Conservation (phyloP, 2,888 invertebrate species). For the Rhodophaea formosa region DNA sequence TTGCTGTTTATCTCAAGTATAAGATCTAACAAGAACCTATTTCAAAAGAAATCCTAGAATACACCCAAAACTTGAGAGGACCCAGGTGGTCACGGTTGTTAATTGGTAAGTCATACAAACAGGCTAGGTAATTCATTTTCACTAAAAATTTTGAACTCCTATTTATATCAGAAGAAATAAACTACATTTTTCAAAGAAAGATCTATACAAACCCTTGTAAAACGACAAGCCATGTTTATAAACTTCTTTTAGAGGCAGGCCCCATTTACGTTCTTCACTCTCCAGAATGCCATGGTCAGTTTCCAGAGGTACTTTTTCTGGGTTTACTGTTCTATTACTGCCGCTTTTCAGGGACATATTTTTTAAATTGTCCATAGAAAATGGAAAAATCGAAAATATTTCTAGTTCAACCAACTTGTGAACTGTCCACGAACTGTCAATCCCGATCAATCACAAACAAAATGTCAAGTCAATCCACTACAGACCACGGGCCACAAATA, state of each 20-base stretch:
- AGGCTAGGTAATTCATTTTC: too few species aligned
- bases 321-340: constrained; percentile 55
- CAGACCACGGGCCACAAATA: too few species aligned
- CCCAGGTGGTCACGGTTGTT: too few species aligned
- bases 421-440: constrained; percentile 14
- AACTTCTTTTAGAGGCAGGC: constrained; percentile 87
- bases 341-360: constrained; percentile 58
- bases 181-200: not conserved
- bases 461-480: too few species aligned
- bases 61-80: too few species aligned
- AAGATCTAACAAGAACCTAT: too few species aligned
- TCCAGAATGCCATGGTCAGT: constrained; percentile 75
- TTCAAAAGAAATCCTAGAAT: too few species aligned
- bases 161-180: too few species aligned
- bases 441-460: too few species aligned
- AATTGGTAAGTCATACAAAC: too few species aligned
- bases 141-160: too few species aligned
- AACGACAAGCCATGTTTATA: constrained; percentile 94
- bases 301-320: constrained; percentile 68
- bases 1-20: too few species aligned
- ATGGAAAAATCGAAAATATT: constrained; percentile 30
- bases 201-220: constrained; percentile 89
- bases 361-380: constrained; percentile 11
- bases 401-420: constrained; percentile 22
- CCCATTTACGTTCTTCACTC: constrained; percentile 83